Evolutionary conservation across 2,888 invertebrate species (phyloP).

Genomic region (Leucoma salicis): DNA sequence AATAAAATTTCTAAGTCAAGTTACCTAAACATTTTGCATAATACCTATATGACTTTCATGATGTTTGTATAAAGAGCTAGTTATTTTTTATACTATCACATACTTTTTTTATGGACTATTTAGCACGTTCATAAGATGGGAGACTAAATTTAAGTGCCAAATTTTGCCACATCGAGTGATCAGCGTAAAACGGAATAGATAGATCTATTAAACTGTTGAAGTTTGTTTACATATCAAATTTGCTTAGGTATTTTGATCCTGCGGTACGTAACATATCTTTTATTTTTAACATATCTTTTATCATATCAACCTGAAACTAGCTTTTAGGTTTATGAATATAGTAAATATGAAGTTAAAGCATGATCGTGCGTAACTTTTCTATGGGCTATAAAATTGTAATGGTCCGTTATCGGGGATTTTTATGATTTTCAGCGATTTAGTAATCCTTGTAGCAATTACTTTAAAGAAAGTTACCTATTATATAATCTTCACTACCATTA

Average conservation of each 20-base stretch:
- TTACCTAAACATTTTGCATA: constrained; percentile 43
- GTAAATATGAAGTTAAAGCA: constrained; percentile 38
- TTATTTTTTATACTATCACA: constrained; percentile 26
- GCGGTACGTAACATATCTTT: constrained; percentile 22
- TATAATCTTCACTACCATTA: constrained; percentile 3
- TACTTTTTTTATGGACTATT: constrained; percentile 28
- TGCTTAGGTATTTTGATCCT: constrained; percentile 23
- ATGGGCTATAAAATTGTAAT: constrained; percentile 44
- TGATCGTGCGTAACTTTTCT: too few relatives aligned
- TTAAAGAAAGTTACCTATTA: constrained; percentile 14
- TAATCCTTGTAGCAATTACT: constrained; percentile 32
- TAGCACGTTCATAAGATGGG: constrained; percentile 35
- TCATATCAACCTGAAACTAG: constrained; percentile 57
- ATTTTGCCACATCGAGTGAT: constrained; percentile 33
- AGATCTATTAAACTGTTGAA: constrained; percentile 17
- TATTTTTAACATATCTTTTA: constrained; percentile 23
- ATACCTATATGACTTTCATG: constrained; percentile 29
- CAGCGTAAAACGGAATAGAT: constrained; percentile 34
- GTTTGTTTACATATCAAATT: constrained; percentile 48
- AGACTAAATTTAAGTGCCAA: constrained; percentile 50
- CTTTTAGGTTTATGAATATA: constrained; percentile 52
- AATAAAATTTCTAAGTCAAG: constrained; percentile 40
- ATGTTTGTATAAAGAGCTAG: constrained; percentile 29
- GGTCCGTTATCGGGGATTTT: constrained; percentile 29
- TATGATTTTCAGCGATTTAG: constrained; percentile 27